phyloP scores from a whole-genome alignment of 2,797 vertebrate genomes.

The Chelidonichthys spinosus region DNA sequence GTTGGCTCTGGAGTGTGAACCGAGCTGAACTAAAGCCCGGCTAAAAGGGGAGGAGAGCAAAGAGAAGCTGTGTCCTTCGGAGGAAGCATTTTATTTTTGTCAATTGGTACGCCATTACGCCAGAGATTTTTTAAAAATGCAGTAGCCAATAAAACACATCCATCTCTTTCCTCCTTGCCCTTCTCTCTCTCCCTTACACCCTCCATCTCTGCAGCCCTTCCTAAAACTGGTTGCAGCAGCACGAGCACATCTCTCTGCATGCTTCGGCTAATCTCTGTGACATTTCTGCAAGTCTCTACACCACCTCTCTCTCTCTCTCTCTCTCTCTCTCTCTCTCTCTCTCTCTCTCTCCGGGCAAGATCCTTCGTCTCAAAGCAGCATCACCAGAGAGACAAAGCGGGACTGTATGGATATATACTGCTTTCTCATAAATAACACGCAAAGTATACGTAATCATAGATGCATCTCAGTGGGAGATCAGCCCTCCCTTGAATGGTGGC shows the following conservation, averaged over 20 bases:
- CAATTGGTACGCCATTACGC: not conserved
- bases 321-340: not conserved
- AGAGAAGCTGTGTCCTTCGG: too few relatives aligned
- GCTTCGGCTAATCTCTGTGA: conserved; percentile 48
- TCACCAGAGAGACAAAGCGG: not conserved
- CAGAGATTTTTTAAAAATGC: not conserved
- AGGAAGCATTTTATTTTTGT: too few relatives aligned
- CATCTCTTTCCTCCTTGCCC: not conserved
- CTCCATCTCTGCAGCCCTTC: conserved; percentile 32
- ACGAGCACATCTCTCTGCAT: conserved; percentile 22
- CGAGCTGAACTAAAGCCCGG: too few relatives aligned
- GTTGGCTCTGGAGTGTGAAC: too few relatives aligned
- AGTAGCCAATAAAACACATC: not conserved
- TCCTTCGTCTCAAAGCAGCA: conserved; percentile 23
- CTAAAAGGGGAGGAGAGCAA: not conserved
- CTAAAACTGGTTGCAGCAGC: conserved; percentile 48
- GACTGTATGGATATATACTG: not conserved
- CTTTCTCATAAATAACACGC: conserved; percentile 4
- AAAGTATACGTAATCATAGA: not conserved
- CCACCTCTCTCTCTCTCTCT: not conserved
- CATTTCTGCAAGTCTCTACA: conserved; percentile 45
- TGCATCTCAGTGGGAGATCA: conserved; percentile 21
- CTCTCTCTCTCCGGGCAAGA: not conserved
- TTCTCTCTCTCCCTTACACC: conserved; percentile 24
- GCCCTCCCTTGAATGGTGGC: conserved; percentile 41